Conservation (phyloP, 2,888 invertebrate species). For the Epinotia bilunana region DNA sequence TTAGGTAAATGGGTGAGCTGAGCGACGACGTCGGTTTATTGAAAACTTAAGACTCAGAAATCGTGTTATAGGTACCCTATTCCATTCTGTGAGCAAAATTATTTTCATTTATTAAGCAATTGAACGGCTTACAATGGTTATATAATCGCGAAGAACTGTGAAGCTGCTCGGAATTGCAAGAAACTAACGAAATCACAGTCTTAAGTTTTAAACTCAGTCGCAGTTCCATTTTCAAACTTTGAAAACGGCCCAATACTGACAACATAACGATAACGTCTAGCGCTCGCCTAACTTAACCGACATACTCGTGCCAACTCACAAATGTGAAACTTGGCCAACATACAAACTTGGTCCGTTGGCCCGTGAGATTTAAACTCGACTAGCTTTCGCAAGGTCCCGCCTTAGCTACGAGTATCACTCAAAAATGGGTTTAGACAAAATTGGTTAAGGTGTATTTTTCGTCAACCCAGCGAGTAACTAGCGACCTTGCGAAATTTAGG, state of each 20-base stretch:
- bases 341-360: slow-evolving; percentile 35
- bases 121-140: too few species aligned
- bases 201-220: slow-evolving; percentile 38
- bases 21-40: background rate
- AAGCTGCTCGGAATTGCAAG: background rate
- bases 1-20: slow-evolving; percentile 33
- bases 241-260: slow-evolving; percentile 36
- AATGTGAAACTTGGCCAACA: slow-evolving; percentile 28
- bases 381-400: slow-evolving; percentile 14
- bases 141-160: background rate
- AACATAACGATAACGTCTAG: slow-evolving; percentile 41
- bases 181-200: slow-evolving; percentile 7
- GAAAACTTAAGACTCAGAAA: slow-evolving; percentile 2
- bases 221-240: slow-evolving; percentile 39
- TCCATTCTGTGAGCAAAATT: too few species aligned
- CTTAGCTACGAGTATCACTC: background rate
- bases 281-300: slow-evolving; percentile 38
- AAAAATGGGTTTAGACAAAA: background rate
- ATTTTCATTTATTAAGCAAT: too few species aligned
- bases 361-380: slow-evolving; percentile 8
- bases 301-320: slow-evolving; percentile 42
- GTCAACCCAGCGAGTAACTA: background rate
- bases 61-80: too few species aligned
- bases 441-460: background rate
- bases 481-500: background rate